These are phyloP conservation scores for Lonchura striata DNA, from an alignment of 2,113 vertebrate genomes.

Conservation along the genomic window DNA sequence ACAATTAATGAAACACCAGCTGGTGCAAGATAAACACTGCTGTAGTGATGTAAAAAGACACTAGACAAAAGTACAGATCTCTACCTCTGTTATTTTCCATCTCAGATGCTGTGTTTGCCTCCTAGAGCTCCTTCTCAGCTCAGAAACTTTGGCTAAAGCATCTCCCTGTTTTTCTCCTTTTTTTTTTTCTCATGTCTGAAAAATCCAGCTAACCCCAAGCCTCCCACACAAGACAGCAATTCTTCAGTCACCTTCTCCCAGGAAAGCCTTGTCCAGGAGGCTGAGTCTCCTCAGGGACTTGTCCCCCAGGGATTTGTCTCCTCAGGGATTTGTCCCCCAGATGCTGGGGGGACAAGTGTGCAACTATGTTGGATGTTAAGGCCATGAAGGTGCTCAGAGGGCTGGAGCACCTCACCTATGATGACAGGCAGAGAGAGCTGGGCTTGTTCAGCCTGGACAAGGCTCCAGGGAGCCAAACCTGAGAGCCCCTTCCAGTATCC, in stretches of 20 bases:
- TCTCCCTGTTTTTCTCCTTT: background rate
- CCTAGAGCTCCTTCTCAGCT: background rate
- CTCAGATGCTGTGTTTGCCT: background rate
- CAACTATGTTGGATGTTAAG: background rate
- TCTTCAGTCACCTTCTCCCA: background rate
- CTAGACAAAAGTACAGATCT: background rate
- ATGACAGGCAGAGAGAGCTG: background rate
- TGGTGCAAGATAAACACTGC: background rate
- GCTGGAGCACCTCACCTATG: background rate
- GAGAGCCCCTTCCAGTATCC: background rate
- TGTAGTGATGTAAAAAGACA: background rate
- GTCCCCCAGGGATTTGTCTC: no score
- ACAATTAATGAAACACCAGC: conserved; percentile 35
- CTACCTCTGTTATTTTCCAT: background rate
- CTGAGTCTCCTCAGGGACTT: background rate
- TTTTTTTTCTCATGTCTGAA: background rate
- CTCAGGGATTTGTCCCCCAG: no score
- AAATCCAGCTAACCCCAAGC: background rate
- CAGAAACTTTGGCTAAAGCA: background rate
- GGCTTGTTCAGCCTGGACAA: background rate
- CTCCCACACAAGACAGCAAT: background rate
- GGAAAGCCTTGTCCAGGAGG: background rate
- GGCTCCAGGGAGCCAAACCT: background rate
- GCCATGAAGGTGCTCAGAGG: background rate
- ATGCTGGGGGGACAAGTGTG: background rate